Conservation (phyloP, 37 sponge, comb jelly and placozoan species). For the Mnemiopsis leidyi region DNA sequence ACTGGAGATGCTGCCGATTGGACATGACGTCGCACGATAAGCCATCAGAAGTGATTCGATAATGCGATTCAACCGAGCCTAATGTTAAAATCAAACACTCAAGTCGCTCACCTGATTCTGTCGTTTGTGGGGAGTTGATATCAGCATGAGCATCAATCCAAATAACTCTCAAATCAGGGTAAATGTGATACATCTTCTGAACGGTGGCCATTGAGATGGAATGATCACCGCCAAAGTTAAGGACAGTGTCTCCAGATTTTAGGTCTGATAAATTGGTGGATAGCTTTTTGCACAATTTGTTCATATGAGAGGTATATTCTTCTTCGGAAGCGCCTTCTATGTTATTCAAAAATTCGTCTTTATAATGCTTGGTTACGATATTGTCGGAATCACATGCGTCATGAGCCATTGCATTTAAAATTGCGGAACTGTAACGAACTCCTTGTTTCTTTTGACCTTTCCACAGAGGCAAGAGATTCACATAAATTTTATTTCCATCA, state of each 20-base stretch:
- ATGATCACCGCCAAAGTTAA: constrained; percentile 62
- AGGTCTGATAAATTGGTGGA: not conserved
- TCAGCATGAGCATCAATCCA: constrained; percentile 65
- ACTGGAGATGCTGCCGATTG: too few species aligned
- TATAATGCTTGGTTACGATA: constrained; percentile 3
- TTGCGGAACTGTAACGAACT: constrained; percentile 26
- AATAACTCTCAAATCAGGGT: constrained; percentile 60
- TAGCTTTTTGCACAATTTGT: constrained; percentile 42
- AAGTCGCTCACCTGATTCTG: not conserved
- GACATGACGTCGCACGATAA: too few species aligned
- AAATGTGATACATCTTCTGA: constrained; percentile 61
- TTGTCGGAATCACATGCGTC: not conserved
- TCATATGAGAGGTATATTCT: constrained; percentile 46
- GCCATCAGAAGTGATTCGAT: too few species aligned
- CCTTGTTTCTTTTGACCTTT: constrained; percentile 56
- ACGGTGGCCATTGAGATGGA: constrained; percentile 56
- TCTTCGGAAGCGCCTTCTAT: not conserved
- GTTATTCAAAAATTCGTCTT: constrained; percentile 28
- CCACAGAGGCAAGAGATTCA: constrained; percentile 57
- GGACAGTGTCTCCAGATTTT: constrained; percentile 49
- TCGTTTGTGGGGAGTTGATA: constrained; percentile 23
- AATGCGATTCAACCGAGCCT: too few species aligned
- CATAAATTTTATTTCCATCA: constrained; percentile 11
- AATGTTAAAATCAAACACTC: too few species aligned
- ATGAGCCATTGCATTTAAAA: constrained; percentile 45